Base-by-base conservation (phyloP, 2,797 vertebrate species). In the Danio albolineatus region DNA sequence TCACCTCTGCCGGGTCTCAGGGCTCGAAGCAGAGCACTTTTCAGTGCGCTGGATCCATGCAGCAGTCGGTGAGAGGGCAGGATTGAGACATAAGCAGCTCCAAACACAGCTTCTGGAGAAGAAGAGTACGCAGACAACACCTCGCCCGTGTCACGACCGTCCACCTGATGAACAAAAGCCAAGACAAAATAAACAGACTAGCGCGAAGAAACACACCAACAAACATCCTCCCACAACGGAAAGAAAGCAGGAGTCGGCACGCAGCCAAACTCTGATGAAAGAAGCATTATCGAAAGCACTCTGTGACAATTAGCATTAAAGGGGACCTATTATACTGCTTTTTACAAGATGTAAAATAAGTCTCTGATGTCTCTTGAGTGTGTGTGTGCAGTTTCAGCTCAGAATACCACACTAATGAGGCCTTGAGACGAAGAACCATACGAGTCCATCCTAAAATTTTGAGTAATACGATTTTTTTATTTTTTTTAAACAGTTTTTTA, bases 21-120 rank as follows among this genome's bases (percentile, higher is more conserved):
- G 4, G 91, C 89, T 85, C 88, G 89, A 84, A 87, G 89, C 28
- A 99, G 88, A 70, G 86, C 74, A 3, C 90, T 85, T 88, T 92
- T 95, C 60, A 96, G 88, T 1, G 85, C 84, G 90, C 95, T 95
- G 65, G 90, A 93, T 6, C 96, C 95, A 0, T 94, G 94, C 28
- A 99, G 83, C 64, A 99, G 92, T 0, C 95, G 89, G 85, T 99
- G 97, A 78, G 90, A 93, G 1, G 96, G 94, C 71, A 96, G 93
- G 87, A 99, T 92, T 78, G 90, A 93, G 67, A 99, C 80, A 71
- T 95, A 96, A 12, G 98, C 98, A 0, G 93, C 91, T 70, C 97
- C 98, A 6, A 95, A 97, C 82, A 99, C 89, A 7, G 89, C 93
- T 91, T 99, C 98, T 1, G 97, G 98, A 0, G 92, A 94, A 76